phyloP scores from a whole-genome alignment of 2,113 vertebrate genomes.

The Rhagologus leucostigma region DNA sequence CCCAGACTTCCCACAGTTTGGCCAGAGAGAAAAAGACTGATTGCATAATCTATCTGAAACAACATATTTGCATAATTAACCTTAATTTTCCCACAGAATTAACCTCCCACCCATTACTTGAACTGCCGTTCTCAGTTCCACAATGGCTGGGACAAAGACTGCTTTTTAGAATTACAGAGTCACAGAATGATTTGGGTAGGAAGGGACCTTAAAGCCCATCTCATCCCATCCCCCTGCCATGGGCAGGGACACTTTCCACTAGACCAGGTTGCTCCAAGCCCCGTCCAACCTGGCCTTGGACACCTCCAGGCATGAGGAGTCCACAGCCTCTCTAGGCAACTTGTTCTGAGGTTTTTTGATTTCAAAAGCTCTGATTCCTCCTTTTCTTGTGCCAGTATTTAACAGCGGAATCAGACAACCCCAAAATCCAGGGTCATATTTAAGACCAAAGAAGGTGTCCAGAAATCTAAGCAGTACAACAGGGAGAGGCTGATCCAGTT shows the following conservation, averaged over 20 bases:
- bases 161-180: not conserved
- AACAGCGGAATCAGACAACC: not conserved
- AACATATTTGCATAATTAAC: not conserved
- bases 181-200: not conserved
- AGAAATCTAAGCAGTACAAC: not conserved
- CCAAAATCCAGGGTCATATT: not conserved
- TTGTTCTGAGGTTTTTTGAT: not conserved
- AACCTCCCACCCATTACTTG: not conserved
- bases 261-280: not conserved
- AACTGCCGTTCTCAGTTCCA: not conserved
- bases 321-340: not conserved
- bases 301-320: not conserved
- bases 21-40: not conserved
- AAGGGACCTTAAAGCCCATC: not conserved
- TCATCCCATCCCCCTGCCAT: not conserved
- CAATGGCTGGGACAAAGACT: not conserved
- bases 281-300: not conserved
- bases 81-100: not conserved
- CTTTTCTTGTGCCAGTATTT: not conserved
- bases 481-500: not conserved
- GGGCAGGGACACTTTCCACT: not conserved
- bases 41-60: not conserved
- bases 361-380: not conserved
- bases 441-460: not conserved
- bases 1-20: not conserved